phyloP scores from a whole-genome alignment of 1,140 invertebrate species.

The Pissodes strobi region DNA sequence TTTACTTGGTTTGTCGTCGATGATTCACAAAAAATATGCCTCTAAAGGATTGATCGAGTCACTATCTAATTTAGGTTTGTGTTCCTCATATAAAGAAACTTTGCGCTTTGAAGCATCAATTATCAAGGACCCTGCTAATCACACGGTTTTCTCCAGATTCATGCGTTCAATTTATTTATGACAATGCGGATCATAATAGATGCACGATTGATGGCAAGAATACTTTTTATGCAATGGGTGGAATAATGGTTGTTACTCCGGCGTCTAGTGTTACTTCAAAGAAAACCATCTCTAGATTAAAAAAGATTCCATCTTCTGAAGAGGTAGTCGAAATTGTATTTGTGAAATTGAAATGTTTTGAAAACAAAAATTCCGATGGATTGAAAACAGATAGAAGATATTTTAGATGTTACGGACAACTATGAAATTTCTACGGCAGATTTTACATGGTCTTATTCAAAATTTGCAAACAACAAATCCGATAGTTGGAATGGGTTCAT shows the following conservation, averaged over 20 bases:
- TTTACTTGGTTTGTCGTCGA: conserved; percentile 27
- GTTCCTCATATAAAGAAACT: conserved; percentile 25
- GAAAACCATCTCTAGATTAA: conserved; percentile 3
- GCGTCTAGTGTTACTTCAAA: conserved; percentile 3
- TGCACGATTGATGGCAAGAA: conserved; percentile 23
- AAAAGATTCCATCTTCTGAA: conserved; percentile 11
- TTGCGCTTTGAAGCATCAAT: conserved; percentile 3
- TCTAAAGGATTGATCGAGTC: conserved; percentile 18
- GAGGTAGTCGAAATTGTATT: conserved; percentile 9
- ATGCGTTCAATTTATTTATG: conserved; percentile 15
- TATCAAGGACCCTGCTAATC: conserved; percentile 17
- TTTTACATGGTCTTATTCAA: conserved; percentile 3
- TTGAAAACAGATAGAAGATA: conserved; percentile 10
- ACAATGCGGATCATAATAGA: conserved; percentile 1
- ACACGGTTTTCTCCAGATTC: conserved; percentile 19
- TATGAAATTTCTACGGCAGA: neutral
- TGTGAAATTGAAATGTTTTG: conserved; percentile 7
- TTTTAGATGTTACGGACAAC: neutral
- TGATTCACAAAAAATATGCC: neutral
- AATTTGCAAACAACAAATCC: conserved; percentile 1
- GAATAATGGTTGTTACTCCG: conserved; percentile 13
- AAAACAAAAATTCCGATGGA: conserved; percentile 18
- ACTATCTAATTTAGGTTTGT: conserved; percentile 25
- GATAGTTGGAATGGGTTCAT: conserved; percentile 1
- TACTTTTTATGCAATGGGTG: conserved; percentile 21